Evolutionary conservation across 2,797 vertebrate genomes (phyloP).

Genomic region (Pangasius sanitwongsei): DNA sequence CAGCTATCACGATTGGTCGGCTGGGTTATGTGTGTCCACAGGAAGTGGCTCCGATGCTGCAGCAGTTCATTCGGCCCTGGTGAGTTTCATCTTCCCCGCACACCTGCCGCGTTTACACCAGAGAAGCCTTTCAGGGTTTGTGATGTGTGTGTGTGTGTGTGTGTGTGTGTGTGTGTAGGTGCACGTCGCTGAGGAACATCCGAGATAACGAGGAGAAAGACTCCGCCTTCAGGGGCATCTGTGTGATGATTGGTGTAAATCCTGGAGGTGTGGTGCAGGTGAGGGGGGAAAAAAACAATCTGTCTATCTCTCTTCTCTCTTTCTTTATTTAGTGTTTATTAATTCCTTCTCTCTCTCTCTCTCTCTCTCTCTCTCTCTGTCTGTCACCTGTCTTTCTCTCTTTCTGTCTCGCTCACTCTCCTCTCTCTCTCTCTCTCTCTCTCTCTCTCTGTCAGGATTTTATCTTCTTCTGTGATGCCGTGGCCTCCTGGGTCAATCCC

Average conservation of each 20-base stretch:
- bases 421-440: not conserved
- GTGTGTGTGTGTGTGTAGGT: conserved; percentile 66
- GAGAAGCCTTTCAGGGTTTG: not conserved
- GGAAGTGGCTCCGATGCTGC: conserved; percentile 91
- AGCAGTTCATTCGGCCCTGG: conserved; percentile 93
- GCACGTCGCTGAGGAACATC: conserved; percentile 84
- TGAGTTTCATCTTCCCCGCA: conserved; percentile 63
- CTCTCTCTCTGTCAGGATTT: conserved; percentile 79
- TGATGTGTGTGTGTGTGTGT: not conserved
- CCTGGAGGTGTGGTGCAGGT: conserved; percentile 93
- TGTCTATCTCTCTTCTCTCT: not conserved
- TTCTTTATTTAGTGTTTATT: not conserved
- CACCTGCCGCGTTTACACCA: not conserved
- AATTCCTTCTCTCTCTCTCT: not conserved
- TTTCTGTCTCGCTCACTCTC: not conserved
- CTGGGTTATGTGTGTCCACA: conserved; percentile 93
- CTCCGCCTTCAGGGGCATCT: conserved; percentile 92
- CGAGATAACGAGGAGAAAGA: conserved; percentile 95
- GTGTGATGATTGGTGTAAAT: conserved; percentile 94
- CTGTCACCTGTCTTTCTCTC: conserved; percentile 10
- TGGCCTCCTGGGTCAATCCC: conserved; percentile 95
- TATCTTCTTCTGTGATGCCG: conserved; percentile 95
- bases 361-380: not conserved
- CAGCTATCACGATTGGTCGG: conserved; percentile 93
- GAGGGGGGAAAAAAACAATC: not conserved